Evolutionary conservation across 2,888 invertebrate genomes (phyloP).

Genomic region (Pheosia tremula): DNA sequence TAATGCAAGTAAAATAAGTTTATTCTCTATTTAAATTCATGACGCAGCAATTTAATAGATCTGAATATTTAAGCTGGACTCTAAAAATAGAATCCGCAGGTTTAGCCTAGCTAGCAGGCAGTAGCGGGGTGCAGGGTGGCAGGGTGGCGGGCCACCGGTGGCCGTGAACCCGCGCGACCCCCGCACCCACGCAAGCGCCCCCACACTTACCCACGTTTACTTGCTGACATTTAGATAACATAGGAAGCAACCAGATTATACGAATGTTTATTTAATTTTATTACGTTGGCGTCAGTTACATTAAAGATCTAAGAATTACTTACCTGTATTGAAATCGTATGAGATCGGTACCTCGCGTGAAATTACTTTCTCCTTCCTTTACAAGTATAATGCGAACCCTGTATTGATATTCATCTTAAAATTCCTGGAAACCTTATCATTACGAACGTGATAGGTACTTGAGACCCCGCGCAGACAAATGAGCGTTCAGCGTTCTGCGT

Average conservation of each 20-base stretch:
- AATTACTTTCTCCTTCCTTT: too few relatives aligned
- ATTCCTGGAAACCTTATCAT: too few relatives aligned
- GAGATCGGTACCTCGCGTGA: too few relatives aligned
- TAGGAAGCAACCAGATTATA: conserved; percentile 17
- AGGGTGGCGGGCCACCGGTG: conserved; percentile 40
- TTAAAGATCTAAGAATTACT: too few relatives aligned
- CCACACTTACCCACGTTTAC: conserved; percentile 38
- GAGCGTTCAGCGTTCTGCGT: too few relatives aligned
- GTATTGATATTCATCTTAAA: too few relatives aligned
- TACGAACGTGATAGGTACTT: too few relatives aligned
- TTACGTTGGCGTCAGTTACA: too few relatives aligned
- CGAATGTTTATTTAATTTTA: conserved; percentile 2
- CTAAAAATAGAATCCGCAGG: conserved; percentile 64
- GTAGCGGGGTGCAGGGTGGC: conserved; percentile 37
- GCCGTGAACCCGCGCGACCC: conserved; percentile 80
- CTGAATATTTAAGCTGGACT: conserved; percentile 31
- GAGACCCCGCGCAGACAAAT: too few relatives aligned
- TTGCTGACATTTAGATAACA: conserved; percentile 30
- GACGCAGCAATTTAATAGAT: background rate
- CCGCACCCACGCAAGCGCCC: conserved; percentile 46
- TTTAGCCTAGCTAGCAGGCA: conserved; percentile 39
- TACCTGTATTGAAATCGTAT: too few relatives aligned
- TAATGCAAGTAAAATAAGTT: too few relatives aligned
- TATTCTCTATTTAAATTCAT: background rate
- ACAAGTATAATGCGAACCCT: too few relatives aligned